phyloP scores from a whole-genome alignment of 2,797 vertebrate genomes.

The Coregonus ussuriensis region DNA sequence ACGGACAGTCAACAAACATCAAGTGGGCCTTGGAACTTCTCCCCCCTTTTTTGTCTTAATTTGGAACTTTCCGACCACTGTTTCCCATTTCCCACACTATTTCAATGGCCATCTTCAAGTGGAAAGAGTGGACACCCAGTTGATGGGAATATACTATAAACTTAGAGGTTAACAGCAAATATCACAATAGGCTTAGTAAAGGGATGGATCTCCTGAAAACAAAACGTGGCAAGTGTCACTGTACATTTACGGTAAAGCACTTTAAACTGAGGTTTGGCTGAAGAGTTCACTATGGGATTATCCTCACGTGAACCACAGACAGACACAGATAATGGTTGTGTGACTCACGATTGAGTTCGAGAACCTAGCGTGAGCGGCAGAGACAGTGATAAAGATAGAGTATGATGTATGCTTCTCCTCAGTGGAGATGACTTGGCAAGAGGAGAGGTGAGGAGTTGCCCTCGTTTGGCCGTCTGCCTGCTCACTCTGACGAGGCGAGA shows the following conservation, averaged over 20 bases:
- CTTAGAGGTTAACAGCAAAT: neutral
- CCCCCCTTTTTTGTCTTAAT: conserved; percentile 42
- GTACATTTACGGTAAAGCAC: neutral
- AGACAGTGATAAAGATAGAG: conserved; percentile 50
- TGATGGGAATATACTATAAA: neutral
- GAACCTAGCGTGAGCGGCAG: conserved; percentile 16
- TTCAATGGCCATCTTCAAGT: conserved; percentile 31
- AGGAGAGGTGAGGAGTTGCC: conserved; percentile 38
- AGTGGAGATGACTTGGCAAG: conserved; percentile 33
- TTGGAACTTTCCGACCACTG: conserved; percentile 60
- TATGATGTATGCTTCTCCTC: conserved; percentile 50
- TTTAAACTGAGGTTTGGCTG: conserved; percentile 9
- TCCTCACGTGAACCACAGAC: conserved; percentile 36
- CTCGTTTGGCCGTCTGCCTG: neutral
- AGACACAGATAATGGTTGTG: conserved; percentile 37
- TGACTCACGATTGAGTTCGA: neutral
- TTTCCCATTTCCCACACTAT: conserved; percentile 35
- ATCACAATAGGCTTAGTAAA: neutral
- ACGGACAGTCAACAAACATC: conserved; percentile 62
- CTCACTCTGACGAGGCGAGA: neutral
- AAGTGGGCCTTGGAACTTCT: conserved; percentile 29
- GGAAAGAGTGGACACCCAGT: conserved; percentile 20
- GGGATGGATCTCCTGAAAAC: neutral
- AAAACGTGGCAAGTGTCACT: neutral
- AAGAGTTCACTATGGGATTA: conserved; percentile 34